Percentiles rank a stretch among this genome's conserved stretches.
Conservation (phyloP, 2,888 invertebrate genomes). For the Rapana venosa region DNA sequence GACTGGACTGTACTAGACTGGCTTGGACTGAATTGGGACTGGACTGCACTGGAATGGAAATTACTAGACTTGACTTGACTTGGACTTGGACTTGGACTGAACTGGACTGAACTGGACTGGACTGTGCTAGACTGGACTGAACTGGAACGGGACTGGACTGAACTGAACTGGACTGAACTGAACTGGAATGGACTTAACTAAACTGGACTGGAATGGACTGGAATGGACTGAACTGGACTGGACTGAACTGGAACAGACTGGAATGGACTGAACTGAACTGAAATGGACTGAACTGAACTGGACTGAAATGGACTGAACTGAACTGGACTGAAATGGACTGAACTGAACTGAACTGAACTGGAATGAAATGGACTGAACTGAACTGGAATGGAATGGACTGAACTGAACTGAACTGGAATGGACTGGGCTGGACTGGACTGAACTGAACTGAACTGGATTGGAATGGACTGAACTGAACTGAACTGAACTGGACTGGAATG, state of each 20-base stretch:
- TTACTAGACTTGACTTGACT: not conserved
- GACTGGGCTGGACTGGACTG: not conserved
- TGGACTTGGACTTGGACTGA: not conserved
- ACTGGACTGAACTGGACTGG: not conserved
- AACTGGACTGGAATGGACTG: not conserved
- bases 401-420: not conserved
- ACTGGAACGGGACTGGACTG: not conserved
- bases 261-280: not conserved
- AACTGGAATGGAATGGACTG: not conserved
- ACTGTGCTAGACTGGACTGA: not conserved
- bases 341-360: not conserved
- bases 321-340: not conserved
- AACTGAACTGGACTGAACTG: not conserved
- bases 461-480: not conserved
- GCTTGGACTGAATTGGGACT: not conserved
- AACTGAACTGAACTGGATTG: not conserved
- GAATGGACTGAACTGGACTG: not conserved
- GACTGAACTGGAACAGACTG: not conserved
- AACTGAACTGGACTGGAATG: not conserved
- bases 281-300: not conserved
- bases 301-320: not conserved
- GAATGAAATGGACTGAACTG: not conserved
- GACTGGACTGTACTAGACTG: not conserved
- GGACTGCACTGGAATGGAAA: not conserved
- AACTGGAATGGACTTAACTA: not conserved